Evolutionary conservation across 1,140 invertebrate genomes (phyloP).

Genomic region (Euura lappo): DNA sequence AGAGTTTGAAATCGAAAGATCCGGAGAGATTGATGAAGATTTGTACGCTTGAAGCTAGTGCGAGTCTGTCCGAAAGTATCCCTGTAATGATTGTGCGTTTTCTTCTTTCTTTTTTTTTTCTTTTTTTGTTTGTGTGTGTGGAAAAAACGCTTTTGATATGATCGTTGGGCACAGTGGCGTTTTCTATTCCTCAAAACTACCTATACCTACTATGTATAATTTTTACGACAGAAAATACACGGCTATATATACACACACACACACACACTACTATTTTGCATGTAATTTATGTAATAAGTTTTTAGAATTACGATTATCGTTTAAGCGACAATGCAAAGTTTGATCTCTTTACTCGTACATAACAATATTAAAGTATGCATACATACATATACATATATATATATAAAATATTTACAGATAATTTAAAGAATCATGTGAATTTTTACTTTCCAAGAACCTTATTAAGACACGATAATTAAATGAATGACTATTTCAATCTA

Average conservation of each 20-base stretch:
- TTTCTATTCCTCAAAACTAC: neutral
- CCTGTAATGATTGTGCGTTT: too few species aligned
- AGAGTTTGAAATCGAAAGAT: too few species aligned
- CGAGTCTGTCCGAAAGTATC: too few species aligned
- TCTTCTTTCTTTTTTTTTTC: too few species aligned
- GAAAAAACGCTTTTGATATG: neutral
- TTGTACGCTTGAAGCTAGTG: too few species aligned
- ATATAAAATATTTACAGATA: slow-evolving; percentile 23
- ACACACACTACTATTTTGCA: slow-evolving; percentile 15
- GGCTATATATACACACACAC: neutral
- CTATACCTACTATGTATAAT: neutral
- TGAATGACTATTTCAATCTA: too few species aligned
- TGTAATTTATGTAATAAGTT: slow-evolving; percentile 31
- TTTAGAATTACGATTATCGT: slow-evolving; percentile 26
- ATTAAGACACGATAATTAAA: too few species aligned
- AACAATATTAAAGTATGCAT: slow-evolving; percentile 17
- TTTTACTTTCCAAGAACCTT: too few species aligned
- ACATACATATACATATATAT: slow-evolving; percentile 25
- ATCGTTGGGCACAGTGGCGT: neutral
- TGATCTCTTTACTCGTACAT: slow-evolving; percentile 46
- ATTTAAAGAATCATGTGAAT: slow-evolving; percentile 10
- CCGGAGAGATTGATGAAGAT: too few species aligned
- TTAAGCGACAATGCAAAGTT: slow-evolving; percentile 45
- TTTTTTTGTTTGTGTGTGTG: too few species aligned
- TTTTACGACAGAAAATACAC: neutral